These are phyloP conservation scores for Eubasilissa splendida DNA, from an alignment of 2,888 invertebrate genomes.

Conservation along the genomic window DNA sequence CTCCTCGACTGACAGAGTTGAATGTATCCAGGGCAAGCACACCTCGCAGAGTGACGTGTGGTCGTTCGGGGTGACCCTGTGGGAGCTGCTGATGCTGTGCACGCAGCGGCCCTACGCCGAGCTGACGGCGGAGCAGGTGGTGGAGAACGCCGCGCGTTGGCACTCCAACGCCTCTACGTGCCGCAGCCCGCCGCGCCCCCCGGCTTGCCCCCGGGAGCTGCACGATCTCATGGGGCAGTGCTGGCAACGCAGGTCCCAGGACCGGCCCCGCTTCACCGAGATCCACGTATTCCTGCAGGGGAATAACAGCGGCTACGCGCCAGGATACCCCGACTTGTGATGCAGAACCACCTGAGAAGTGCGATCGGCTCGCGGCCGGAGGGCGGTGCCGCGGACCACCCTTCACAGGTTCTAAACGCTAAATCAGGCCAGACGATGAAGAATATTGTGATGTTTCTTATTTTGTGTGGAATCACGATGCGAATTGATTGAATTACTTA, in stretches of 20 bases:
- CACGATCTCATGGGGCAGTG: constrained; percentile 94
- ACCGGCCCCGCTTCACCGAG: constrained; percentile 90
- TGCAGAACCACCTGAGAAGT: constrained; percentile 6
- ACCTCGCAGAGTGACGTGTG: constrained; percentile 92
- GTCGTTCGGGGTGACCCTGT: constrained; percentile 91
- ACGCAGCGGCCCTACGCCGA: constrained; percentile 86
- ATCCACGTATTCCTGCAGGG: constrained; percentile 88
- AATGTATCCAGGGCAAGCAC: constrained; percentile 81
- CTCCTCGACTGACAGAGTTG: not conserved
- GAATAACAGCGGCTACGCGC: constrained; percentile 72
- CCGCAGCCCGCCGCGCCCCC: constrained; percentile 75
- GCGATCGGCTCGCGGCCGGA: constrained; percentile 15
- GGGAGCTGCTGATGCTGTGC: constrained; percentile 90
- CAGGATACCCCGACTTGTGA: constrained; percentile 55
- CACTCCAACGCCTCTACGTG: constrained; percentile 69
- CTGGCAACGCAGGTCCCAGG: constrained; percentile 87
- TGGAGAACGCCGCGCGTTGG: constrained; percentile 82
- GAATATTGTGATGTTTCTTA: too few species aligned
- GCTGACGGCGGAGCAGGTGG: constrained; percentile 87
- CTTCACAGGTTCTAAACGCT: not conserved
- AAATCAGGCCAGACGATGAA: not conserved
- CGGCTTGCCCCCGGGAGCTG: constrained; percentile 88
- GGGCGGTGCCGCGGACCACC: not conserved
- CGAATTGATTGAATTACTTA: too few species aligned
- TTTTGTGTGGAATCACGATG: too few species aligned